Conservation (phyloP, 2,888 invertebrate species). For the Clepsis dumicolana region DNA sequence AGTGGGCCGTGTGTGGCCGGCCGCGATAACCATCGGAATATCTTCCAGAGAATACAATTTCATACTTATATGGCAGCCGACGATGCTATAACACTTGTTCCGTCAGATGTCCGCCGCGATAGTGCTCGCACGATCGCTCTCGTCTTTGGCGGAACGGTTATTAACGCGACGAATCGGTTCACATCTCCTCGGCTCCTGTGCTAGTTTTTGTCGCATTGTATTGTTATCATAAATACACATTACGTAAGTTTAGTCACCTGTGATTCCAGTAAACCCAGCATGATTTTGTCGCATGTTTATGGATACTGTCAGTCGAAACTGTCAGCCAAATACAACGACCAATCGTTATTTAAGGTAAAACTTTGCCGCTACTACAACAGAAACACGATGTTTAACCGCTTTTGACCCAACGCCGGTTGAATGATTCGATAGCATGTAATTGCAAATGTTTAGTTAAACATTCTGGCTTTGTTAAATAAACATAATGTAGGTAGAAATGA, state of each 20-base stretch:
- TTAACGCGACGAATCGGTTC: constrained; percentile 61
- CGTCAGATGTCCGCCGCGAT: constrained; percentile 73
- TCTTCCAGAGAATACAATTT: constrained; percentile 65
- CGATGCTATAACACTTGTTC: constrained; percentile 81
- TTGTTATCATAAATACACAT: constrained; percentile 43
- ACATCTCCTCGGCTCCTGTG: constrained; percentile 35
- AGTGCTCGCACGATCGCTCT: constrained; percentile 59
- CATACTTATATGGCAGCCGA: constrained; percentile 74
- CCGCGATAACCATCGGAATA: constrained; percentile 73
- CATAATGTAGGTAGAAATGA: not conserved
- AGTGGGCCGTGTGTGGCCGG: constrained; percentile 73
- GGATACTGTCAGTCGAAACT: not conserved
- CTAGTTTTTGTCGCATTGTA: constrained; percentile 44
- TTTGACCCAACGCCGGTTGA: not conserved
- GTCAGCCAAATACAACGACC: constrained; percentile 1
- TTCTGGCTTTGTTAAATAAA: not conserved
- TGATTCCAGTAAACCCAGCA: constrained; percentile 10
- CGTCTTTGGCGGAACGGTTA: constrained; percentile 66
- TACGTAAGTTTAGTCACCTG: constrained; percentile 30
- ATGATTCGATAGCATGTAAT: constrained; percentile 10
- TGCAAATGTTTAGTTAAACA: constrained; percentile 1
- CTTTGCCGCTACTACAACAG: constrained; percentile 5
- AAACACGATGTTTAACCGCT: constrained; percentile 4
- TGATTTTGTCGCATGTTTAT: not conserved
- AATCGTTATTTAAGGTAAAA: constrained; percentile 3